phyloP scores from a whole-genome alignment of 2,113 vertebrate genomes.

The Eulemur macaco region DNA sequence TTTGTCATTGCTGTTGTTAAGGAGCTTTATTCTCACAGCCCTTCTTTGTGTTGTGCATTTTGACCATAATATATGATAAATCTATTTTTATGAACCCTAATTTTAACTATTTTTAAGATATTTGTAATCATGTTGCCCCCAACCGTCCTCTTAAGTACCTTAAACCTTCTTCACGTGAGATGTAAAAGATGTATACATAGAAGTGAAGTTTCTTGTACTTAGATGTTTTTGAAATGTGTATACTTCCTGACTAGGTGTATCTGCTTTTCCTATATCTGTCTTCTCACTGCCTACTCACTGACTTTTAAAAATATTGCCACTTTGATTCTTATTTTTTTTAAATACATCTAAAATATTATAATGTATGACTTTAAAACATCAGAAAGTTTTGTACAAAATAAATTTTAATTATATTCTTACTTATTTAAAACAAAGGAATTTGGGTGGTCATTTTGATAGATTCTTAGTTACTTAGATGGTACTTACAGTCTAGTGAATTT shows the following conservation, averaged over 20 bases:
- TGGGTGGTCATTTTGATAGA: background rate
- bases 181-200: background rate
- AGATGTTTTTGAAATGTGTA: background rate
- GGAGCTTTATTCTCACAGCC: background rate
- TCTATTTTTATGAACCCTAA: background rate
- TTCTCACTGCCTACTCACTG: background rate
- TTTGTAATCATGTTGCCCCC: background rate
- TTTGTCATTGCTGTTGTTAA: background rate
- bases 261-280: background rate
- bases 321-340: background rate
- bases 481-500: background rate
- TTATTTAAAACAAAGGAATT: slow-evolving; percentile 22
- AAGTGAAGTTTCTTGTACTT: background rate
- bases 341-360: background rate
- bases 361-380: background rate
- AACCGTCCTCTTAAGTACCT: background rate
- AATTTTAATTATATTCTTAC: background rate
- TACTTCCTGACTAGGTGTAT: background rate
- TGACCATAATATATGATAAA: background rate
- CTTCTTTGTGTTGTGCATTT: background rate
- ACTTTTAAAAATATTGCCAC: background rate
- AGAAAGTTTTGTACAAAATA: background rate
- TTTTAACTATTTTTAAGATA: slow-evolving; percentile 10
- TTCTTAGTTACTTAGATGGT: background rate
- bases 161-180: background rate